phyloP scores from a whole-genome alignment of 1,140 invertebrate genomes.

The Diuraphis noxia region DNA sequence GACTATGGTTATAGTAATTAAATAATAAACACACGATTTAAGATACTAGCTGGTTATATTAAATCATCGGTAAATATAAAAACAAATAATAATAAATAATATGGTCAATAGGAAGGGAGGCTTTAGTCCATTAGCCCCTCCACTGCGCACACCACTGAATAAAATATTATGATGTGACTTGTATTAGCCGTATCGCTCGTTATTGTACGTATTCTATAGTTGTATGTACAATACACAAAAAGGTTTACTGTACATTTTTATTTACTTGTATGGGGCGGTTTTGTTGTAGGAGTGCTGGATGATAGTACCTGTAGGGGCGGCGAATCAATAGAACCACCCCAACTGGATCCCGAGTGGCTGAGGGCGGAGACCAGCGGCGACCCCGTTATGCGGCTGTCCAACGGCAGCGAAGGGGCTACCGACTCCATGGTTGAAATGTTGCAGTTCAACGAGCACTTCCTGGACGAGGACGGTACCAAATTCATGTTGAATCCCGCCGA shows the following conservation, averaged over 20 bases:
- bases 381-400: conserved; percentile 50
- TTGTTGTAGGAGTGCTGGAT: conserved; percentile 43
- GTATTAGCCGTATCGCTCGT: neutral
- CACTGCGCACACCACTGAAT: too few species aligned
- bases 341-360: conserved; percentile 53
- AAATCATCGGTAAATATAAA: too few species aligned
- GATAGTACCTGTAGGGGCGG: conserved; percentile 43
- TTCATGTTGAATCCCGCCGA: conserved; percentile 50
- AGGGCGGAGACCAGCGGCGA: conserved; percentile 50
- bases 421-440: conserved; percentile 46
- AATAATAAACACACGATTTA: too few species aligned
- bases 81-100: too few species aligned
- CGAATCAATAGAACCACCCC: conserved; percentile 46
- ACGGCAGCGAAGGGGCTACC: conserved; percentile 42
- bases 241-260: neutral
- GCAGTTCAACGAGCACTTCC: conserved; percentile 50
- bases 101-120: too few species aligned
- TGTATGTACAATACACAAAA: neutral
- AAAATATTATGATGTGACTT: too few species aligned
- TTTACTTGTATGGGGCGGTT: neutral
- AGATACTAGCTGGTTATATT: too few species aligned
- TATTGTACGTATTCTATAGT: neutral
- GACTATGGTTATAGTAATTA: too few species aligned
- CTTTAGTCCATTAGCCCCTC: too few species aligned
- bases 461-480: conserved; percentile 47